Base-by-base conservation (phyloP, 1,140 invertebrate species). In the Bombus superbus region DNA sequence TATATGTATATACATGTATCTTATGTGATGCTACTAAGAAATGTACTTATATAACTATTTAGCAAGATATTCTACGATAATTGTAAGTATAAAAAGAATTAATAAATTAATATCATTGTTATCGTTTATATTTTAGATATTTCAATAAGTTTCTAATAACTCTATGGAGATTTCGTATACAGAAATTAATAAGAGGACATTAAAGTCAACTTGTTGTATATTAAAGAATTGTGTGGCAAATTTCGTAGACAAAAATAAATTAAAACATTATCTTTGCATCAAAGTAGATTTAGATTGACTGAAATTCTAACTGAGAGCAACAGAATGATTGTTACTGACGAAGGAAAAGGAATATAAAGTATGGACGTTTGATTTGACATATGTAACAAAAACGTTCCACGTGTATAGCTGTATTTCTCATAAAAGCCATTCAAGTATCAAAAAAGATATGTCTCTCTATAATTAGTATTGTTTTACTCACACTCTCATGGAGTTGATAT, bases 221-320 rank as follows among this genome's bases (percentile, higher is more conserved):
- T 76, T 42, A 35, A 76, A 64, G 59, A 32, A 66, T 40, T 13
- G 38, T 18, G 25, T n/a, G 44, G 15, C 40, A n/a, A 68, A 18
- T 76, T 68, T 76, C 72, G 42, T 66, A 40, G 44, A 66, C 2
- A 15, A n/a, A 83, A 66, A 66, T 66, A 18, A 76, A 57, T 68
- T 44, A 68, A 77, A 83, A 77, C 47, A 25, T 42, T 44, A 66
- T 66, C 57, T 40, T 64, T n/a, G 35, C 44, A 64, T 76, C 44
- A 22, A 18, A 1, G 22, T 77, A 83, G 73, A n/a, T 53, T 22
- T 83, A 77, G 44, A 40, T 77, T 1, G 15, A 83, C 5, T 44
- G 74, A 42, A 77, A 32, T 10, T 42, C 6, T 40, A 77, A 53
- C 4, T 53, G 42, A 77, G 28, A 77, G 28, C 22, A 42, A 69